Conservation (phyloP, 2,888 invertebrate genomes). For the Julus scanicus region DNA sequence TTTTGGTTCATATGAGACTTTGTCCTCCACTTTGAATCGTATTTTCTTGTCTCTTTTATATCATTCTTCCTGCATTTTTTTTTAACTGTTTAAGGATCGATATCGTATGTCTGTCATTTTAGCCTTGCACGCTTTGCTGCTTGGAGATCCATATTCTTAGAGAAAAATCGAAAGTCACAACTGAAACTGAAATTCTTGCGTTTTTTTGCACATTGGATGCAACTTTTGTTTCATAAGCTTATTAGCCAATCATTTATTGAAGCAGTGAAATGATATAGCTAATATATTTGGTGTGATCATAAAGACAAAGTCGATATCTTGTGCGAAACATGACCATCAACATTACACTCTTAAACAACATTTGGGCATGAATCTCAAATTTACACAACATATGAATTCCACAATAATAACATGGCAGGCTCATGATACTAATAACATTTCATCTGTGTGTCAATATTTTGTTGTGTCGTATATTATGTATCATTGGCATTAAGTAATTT, state of each 20-base stretch:
- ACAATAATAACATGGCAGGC: too few species aligned
- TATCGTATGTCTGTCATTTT: conserved; percentile 48
- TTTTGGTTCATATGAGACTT: conserved; percentile 29
- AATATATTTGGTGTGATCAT: too few species aligned
- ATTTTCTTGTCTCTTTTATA: conserved; percentile 40
- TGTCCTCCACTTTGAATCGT: conserved; percentile 40
- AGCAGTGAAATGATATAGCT: not conserved
- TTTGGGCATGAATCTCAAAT: too few species aligned
- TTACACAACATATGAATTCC: too few species aligned
- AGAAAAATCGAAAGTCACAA: conserved; percentile 6
- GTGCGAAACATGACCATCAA: too few species aligned
- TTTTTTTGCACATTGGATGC: not conserved
- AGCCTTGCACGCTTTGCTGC: conserved; percentile 39
- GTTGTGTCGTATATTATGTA: too few species aligned
- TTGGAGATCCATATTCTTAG: conserved; percentile 21
- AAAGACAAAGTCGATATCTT: too few species aligned
- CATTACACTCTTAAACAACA: too few species aligned
- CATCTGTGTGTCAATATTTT: too few species aligned
- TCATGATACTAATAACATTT: too few species aligned
- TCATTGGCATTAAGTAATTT: too few species aligned
- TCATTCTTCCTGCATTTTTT: conserved; percentile 26
- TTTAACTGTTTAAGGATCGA: conserved; percentile 48
- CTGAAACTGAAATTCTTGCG: not conserved
- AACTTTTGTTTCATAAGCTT: not conserved
- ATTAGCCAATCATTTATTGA: not conserved